Percentiles rank a stretch among this genome's conserved stretches.
Conservation (phyloP, 2,113 vertebrate genomes). For the Nesoenas mayeri region DNA sequence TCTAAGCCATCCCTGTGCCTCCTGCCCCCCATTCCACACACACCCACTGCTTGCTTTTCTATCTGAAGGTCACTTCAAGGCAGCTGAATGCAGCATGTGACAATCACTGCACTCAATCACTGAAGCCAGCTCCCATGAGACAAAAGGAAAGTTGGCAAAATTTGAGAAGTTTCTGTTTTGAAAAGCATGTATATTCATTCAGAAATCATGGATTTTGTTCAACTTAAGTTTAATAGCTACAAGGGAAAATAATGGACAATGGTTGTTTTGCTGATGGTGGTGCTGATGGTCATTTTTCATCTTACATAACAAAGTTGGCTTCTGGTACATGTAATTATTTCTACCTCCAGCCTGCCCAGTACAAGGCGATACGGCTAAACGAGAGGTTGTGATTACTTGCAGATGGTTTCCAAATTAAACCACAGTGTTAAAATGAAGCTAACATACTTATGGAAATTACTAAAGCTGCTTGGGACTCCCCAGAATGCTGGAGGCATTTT, state of each 20-base stretch:
- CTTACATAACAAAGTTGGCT: slow-evolving; percentile 29
- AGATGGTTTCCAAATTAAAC: neutral
- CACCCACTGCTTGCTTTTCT: neutral
- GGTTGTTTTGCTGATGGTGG: neutral
- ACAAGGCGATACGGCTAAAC: neutral
- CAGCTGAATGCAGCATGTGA: neutral
- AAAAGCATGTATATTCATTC: neutral
- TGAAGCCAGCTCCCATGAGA: neutral
- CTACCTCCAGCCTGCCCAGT: neutral
- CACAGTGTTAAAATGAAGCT: neutral
- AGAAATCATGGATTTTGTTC: neutral
- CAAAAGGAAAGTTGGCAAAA: neutral
- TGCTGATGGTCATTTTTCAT: neutral
- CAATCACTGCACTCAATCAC: neutral
- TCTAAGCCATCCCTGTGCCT: neutral
- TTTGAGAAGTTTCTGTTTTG: neutral
- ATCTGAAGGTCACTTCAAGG: neutral
- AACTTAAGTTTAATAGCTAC: neutral
- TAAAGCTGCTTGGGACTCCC: neutral
- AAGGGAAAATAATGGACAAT: neutral
- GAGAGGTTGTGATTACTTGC: neutral
- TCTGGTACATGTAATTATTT: neutral
- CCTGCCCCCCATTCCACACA: neutral
- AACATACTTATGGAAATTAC: neutral
- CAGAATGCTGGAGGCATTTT: neutral